phyloP scores from a whole-genome alignment of 2,888 invertebrate genomes.

The Bellardia bayeri region DNA sequence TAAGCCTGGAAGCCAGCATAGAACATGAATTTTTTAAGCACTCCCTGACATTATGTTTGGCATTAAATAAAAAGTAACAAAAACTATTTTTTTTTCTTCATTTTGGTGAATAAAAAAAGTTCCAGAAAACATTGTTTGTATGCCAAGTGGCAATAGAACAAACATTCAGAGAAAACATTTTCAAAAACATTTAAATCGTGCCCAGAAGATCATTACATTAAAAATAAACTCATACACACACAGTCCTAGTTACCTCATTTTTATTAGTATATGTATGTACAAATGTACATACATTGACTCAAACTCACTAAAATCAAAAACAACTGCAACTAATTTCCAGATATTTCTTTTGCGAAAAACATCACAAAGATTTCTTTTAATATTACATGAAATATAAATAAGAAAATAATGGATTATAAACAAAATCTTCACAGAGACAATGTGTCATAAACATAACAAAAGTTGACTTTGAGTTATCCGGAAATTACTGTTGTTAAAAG shows the following conservation, averaged over 20 bases:
- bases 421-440: too few relatives aligned
- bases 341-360: neutral
- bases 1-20: slow-evolving; percentile 54
- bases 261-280: neutral
- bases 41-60: slow-evolving; percentile 64
- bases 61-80: slow-evolving; percentile 42
- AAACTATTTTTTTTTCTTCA: neutral
- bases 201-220: slow-evolving; percentile 59
- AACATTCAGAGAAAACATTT: slow-evolving; percentile 41
- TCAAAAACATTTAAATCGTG: slow-evolving; percentile 68
- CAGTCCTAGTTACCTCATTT: neutral
- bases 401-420: neutral
- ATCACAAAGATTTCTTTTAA: neutral
- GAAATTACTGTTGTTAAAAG: too few relatives aligned
- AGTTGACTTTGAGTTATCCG: too few relatives aligned
- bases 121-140: slow-evolving; percentile 46
- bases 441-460: too few relatives aligned
- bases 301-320: neutral
- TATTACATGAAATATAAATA: neutral
- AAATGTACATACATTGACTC: neutral
- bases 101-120: neutral
- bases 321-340: slow-evolving; percentile 13
- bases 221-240: slow-evolving; percentile 22
- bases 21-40: slow-evolving; percentile 64
- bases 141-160: slow-evolving; percentile 60